Percentiles rank a stretch among this genome's conserved stretches.
These are phyloP conservation scores for Hydrocynus forskahlii DNA, from an alignment of 2,797 vertebrate species.

Conservation along the genomic window DNA sequence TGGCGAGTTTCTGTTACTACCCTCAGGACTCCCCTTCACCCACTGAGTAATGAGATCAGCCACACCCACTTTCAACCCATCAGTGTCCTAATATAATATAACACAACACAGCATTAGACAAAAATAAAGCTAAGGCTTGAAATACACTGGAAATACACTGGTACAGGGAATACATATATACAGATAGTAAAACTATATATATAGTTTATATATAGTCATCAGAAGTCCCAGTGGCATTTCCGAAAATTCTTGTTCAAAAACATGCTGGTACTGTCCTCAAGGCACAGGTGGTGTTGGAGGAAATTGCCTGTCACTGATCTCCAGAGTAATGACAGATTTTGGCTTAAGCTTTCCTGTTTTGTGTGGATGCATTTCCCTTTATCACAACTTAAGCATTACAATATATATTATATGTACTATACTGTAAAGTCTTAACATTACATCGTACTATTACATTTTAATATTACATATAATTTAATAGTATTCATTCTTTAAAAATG, in stretches of 20 bases:
- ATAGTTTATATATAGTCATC: too few species aligned
- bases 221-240: too few species aligned
- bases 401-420: too few species aligned
- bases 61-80: constrained; percentile 81
- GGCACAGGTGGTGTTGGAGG: neutral
- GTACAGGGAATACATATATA: too few species aligned
- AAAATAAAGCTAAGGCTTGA: neutral
- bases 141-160: neutral
- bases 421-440: too few species aligned
- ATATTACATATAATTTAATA: too few species aligned
- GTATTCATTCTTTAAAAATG: too few species aligned
- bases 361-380: too few species aligned
- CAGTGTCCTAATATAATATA: constrained; percentile 75
- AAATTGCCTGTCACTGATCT: neutral
- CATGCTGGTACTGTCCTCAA: neutral
- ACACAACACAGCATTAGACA: neutral
- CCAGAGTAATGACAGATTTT: neutral
- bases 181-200: too few species aligned
- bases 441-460: too few species aligned
- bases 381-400: too few species aligned
- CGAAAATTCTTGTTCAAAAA: neutral
- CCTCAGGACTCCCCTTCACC: constrained; percentile 77
- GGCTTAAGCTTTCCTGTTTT: too few species aligned
- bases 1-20: constrained; percentile 54
- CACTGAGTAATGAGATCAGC: constrained; percentile 81